Evolutionary conservation across 2,113 vertebrate species (phyloP).

Genomic region (Castor canadensis): DNA sequence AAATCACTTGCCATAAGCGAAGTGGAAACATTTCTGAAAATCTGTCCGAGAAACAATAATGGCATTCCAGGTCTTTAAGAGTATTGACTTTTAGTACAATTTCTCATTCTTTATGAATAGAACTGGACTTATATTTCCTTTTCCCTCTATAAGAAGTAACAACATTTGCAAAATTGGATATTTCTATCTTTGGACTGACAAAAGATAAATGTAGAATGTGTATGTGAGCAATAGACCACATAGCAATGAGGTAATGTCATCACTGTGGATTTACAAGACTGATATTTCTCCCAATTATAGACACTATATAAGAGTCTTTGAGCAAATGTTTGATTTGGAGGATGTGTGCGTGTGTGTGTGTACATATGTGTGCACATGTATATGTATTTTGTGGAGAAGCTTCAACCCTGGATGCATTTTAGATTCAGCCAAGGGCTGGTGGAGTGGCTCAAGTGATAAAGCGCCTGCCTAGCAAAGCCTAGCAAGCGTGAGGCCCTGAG

Average conservation of each 20-base stretch:
- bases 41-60: slow-evolving; percentile 60
- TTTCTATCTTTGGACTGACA: slow-evolving; percentile 11
- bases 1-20: slow-evolving; percentile 44
- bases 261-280: slow-evolving; percentile 5
- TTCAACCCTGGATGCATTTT: not conserved
- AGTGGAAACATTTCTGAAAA: slow-evolving; percentile 15
- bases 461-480: too few species aligned
- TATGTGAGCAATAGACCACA: not conserved
- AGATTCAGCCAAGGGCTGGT: too few species aligned
- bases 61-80: not conserved
- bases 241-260: not conserved
- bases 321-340: not conserved
- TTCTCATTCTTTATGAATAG: slow-evolving; percentile 36
- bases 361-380: not conserved
- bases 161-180: not conserved
- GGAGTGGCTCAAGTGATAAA: too few species aligned
- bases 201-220: not conserved
- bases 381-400: not conserved
- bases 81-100: slow-evolving; percentile 55
- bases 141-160: not conserved
- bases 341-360: not conserved
- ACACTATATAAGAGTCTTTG: slow-evolving; percentile 1
- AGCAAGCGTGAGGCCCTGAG: too few species aligned
- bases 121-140: slow-evolving; percentile 35
- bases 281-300: not conserved